Base-by-base conservation (phyloP, 2,797 vertebrate species). In the Eulemur mongoz region DNA sequence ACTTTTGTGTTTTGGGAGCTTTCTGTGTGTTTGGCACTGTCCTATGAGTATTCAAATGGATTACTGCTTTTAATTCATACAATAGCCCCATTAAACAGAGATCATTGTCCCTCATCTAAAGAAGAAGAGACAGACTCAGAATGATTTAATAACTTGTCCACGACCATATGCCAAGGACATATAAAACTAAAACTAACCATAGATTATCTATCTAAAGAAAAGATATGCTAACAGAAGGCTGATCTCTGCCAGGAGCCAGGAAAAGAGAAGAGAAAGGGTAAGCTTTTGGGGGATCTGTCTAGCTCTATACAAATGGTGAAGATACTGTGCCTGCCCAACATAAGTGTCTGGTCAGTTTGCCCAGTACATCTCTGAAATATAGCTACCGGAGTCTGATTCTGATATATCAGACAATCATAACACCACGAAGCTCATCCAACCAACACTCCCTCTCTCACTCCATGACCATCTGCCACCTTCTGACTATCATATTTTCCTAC, bases 151-250 rank as follows among this genome's bases (percentile, higher is more conserved):
- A 92, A 92, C 38, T 59, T 90, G 38, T 69, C 30, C 12, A 75
- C n/a, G 52, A 69, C 17, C 30, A 80, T 48, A 15, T 43, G n/a
- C n/a, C 52, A 82, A 57, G 30, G 22, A 87, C 52, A 94, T 73
- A 82, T n/a, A 22, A 75, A 97, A 91, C 27, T n/a, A 40, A 52
- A 40, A 45, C 7, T 67, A 52, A 69, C 13, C 38, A 43, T 69
- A 38, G 54, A 27, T 63, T 94, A 69, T n/a, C 81, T 94, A 30
- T 43, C 52, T 87, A 50, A 94, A 69, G 78, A 85, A 85, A 94
- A 93, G 35, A 75, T 94, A 86, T 63, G 54, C 18, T 78, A 57
- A 57, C 40, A 48, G 38, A 22, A 93, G 61, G 20, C 20, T 89
- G 7, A 10, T 43, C 4, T 79, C 23, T 80, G 27, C 48, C 30